A percentile compares a stretch with the other conserved stretches of the same genome.
These are phyloP conservation scores for Eumeta japonica DNA, from an alignment of 1,140 invertebrate species.

Conservation along the genomic window DNA sequence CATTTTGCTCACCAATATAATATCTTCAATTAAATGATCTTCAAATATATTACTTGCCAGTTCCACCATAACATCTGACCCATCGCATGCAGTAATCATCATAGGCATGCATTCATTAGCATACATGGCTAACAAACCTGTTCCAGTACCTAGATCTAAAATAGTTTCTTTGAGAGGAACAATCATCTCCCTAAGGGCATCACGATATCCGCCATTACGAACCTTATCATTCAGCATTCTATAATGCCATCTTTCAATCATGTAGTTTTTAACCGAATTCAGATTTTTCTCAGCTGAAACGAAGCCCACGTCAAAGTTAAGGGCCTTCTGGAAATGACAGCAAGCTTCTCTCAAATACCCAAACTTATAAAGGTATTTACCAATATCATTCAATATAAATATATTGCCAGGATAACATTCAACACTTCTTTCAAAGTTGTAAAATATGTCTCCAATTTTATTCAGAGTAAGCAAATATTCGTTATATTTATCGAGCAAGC, in stretches of 20 bases:
- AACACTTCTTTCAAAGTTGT: conserved; percentile 30
- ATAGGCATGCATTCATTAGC: conserved; percentile 59
- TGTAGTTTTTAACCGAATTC: conserved; percentile 43
- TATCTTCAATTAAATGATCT: conserved; percentile 46
- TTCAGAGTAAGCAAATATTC: conserved; percentile 16
- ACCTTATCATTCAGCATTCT: conserved; percentile 75
- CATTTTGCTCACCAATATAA: conserved; percentile 29
- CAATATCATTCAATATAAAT: conserved; percentile 36
- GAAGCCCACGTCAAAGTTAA: conserved; percentile 24
- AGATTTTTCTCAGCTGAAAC: conserved; percentile 44
- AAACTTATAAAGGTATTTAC: conserved; percentile 35
- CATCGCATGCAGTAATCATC: conserved; percentile 67
- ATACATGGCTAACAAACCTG: conserved; percentile 69
- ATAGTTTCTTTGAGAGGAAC: conserved; percentile 54
- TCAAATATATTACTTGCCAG: conserved; percentile 61
- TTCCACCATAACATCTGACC: conserved; percentile 61
- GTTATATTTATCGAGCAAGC: conserved; percentile 21
- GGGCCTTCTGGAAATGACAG: conserved; percentile 35
- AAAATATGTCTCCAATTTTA: conserved; percentile 36
- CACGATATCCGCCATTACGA: conserved; percentile 66
- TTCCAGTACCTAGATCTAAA: conserved; percentile 75
- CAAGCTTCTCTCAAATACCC: conserved; percentile 35
- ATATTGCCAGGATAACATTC: conserved; percentile 30
- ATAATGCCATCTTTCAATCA: conserved; percentile 78
- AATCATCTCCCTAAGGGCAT: conserved; percentile 63